Evolutionary conservation across 2,797 vertebrate genomes (phyloP).

Genomic region (Sebastes hubbsi): DNA sequence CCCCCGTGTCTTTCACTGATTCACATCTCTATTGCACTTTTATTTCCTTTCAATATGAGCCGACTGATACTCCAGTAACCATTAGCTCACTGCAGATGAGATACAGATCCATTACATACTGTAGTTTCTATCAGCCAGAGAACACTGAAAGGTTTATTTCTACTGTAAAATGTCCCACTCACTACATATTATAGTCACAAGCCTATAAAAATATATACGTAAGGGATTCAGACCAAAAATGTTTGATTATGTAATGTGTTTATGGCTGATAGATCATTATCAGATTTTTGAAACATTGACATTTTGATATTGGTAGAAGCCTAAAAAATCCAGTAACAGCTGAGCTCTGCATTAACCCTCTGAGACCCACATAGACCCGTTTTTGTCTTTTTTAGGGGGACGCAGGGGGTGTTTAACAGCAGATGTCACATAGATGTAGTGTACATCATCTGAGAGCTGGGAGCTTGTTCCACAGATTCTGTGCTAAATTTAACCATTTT

Average conservation of each 20-base stretch:
- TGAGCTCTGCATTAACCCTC: not conserved
- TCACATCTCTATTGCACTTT: not conserved
- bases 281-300: not conserved
- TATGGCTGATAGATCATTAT: not conserved
- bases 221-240: not conserved
- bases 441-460: no score
- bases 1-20: not conserved
- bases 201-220: not conserved
- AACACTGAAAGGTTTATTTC: not conserved
- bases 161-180: not conserved
- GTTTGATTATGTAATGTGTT: not conserved
- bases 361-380: no score
- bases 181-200: not conserved
- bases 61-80: fast-evolving
- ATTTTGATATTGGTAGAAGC: not conserved
- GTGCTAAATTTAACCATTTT: no score
- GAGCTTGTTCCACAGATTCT: no score
- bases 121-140: not conserved
- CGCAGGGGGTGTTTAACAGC: no score
- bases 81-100: not conserved
- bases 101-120: not conserved
- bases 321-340: not conserved
- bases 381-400: no score
- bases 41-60: not conserved
- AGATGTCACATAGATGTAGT: no score